Evolutionary conservation across 2,888 invertebrate species (phyloP).

Genomic region (Ennomos quercinarius): DNA sequence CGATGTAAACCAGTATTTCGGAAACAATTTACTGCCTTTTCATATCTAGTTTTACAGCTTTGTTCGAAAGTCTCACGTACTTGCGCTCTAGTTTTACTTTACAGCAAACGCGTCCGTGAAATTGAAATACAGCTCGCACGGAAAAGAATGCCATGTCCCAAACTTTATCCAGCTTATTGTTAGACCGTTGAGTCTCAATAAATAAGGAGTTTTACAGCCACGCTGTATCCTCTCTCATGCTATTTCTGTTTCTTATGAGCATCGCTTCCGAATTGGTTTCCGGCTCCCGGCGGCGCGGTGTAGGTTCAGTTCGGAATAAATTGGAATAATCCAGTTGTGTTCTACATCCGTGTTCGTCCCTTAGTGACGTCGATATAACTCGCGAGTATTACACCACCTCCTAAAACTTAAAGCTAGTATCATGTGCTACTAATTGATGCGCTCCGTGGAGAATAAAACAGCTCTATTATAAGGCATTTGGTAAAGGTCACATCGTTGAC

Average conservation of each 20-base stretch:
- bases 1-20: neutral
- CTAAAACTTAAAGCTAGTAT: slow-evolving; percentile 68
- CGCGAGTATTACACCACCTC: slow-evolving; percentile 63
- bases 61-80: slow-evolving; percentile 29
- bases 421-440: slow-evolving; percentile 79
- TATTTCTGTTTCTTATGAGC: slow-evolving; percentile 47
- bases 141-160: slow-evolving; percentile 28
- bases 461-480: slow-evolving; percentile 58
- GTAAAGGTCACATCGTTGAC: slow-evolving; percentile 34
- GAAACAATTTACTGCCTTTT: neutral
- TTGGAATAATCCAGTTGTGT: slow-evolving; percentile 53
- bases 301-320: slow-evolving; percentile 40
- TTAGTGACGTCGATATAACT: slow-evolving; percentile 56
- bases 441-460: slow-evolving; percentile 72
- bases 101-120: slow-evolving; percentile 31
- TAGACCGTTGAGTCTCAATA: slow-evolving; percentile 46
- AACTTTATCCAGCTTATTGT: slow-evolving; percentile 39
- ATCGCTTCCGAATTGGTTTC: slow-evolving; percentile 49
- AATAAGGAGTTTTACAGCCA: slow-evolving; percentile 49
- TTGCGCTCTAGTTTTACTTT: slow-evolving; percentile 20
- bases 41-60: slow-evolving; percentile 11
- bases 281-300: slow-evolving; percentile 40
- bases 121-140: slow-evolving; percentile 37
- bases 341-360: slow-evolving; percentile 49
- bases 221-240: slow-evolving; percentile 39